Evolutionary conservation across 2,888 invertebrate species (phyloP), one percentile per base, ranked within the genome.

Genomic region (Eilema depressum): DNA sequence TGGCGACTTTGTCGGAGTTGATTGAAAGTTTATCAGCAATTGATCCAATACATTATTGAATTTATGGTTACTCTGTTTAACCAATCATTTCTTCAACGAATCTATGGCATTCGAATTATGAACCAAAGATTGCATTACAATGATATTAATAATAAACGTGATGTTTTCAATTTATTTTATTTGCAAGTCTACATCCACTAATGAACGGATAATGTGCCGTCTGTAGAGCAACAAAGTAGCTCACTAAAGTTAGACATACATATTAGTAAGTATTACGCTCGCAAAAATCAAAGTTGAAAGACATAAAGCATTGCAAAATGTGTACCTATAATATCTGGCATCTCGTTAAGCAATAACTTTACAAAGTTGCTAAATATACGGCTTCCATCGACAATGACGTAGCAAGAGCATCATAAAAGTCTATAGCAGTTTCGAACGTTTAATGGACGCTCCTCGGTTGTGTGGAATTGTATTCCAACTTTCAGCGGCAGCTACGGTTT

Each of bases 311-410:
- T 68, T 72, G 71, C 78, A 70, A 81, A 78, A n/a, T 28, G 57
- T 37, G 69, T 73, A 68, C 69, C 68, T 80, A n/a, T 71, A 70
- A 71, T 72, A 77, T 74, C 71, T 73, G 71, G 63, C 69, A 78
- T 82, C 78, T 81, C 77, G 80, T 82, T 82, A 72, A 73, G 79
- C 81, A 80, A 82, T 85, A 84, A 86, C 78, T 80, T 83, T 76
- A 88, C 89, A 88, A 87, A 86, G 86, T 89, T 84, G 80, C 84
- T 82, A 84, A 88, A 87, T 88, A 86, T 85, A 86, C 78, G 84
- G 78, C 79, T 78, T 75, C 75, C 75, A 75, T 86, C 81, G 74
- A 82, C 84, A 84, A 83, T 84, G 85, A 85, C 79, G 84, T 83
- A 83, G 80, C 72, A 79, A 85, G 82, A 84, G 83, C 81, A 80